Conservation (phyloP, 2,888 invertebrate species). For the Busseola fusca region DNA sequence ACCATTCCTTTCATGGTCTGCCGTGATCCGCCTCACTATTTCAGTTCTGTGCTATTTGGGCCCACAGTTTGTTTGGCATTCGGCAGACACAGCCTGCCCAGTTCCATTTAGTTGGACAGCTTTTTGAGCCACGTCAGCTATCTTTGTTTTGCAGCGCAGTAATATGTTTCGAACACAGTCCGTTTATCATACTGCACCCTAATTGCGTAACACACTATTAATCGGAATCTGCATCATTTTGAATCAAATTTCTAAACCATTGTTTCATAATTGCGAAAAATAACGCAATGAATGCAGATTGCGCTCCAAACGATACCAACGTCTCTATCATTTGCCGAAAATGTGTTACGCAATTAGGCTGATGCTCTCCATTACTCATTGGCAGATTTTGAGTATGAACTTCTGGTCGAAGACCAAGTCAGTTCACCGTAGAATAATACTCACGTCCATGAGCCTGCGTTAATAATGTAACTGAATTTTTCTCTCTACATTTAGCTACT, state of each 20-base stretch:
- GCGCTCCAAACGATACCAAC: too few species aligned
- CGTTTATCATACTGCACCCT: background rate
- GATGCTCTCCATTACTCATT: background rate
- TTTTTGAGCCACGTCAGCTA: background rate
- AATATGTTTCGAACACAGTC: background rate
- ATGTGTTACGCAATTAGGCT: too few species aligned
- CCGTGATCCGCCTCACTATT: background rate
- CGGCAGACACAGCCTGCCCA: background rate
- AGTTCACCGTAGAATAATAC: background rate
- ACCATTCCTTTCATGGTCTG: background rate
- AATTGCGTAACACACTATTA: too few species aligned
- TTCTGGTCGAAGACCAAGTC: background rate
- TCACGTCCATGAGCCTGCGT: background rate
- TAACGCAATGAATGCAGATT: too few species aligned
- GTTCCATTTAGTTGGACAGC: background rate
- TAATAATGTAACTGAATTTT: background rate
- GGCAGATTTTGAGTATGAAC: background rate
- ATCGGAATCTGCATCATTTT: too few species aligned
- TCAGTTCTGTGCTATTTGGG: background rate
- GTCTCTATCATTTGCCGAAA: too few species aligned
- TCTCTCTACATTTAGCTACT: background rate
- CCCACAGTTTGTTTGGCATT: background rate
- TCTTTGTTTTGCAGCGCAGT: background rate
- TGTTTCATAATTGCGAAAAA: too few species aligned
- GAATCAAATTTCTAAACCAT: too few species aligned